phyloP scores from a whole-genome alignment of 2,888 invertebrate genomes.

The Trisateles emortualis region DNA sequence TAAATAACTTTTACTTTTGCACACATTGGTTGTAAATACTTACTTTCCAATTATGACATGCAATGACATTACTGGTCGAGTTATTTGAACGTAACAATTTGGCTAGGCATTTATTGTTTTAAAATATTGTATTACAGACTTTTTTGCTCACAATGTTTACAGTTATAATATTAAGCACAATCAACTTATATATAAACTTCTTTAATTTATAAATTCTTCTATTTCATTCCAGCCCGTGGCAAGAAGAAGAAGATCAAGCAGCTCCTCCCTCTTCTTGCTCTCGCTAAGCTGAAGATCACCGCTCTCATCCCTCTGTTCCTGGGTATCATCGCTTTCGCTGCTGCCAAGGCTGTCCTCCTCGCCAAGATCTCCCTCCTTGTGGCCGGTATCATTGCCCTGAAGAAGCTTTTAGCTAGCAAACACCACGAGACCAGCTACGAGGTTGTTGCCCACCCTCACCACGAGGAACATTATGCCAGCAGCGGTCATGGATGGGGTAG shows the following conservation, averaged over 20 bases:
- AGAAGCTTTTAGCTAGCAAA: slow-evolving; percentile 91
- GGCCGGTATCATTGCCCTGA: slow-evolving; percentile 89
- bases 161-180: background rate
- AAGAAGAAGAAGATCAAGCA: slow-evolving; percentile 93
- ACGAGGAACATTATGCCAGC: slow-evolving; percentile 84
- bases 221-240: slow-evolving; percentile 88
- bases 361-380: slow-evolving; percentile 94
- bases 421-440: slow-evolving; percentile 91
- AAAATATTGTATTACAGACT: too few relatives aligned
- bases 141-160: too few relatives aligned
- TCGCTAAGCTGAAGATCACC: slow-evolving; percentile 92
- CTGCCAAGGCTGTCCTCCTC: slow-evolving; percentile 94
- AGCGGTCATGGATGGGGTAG: slow-evolving; percentile 90
- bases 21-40: too few relatives aligned
- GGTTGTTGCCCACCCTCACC: slow-evolving; percentile 90
- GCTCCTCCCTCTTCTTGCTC: slow-evolving; percentile 90
- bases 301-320: slow-evolving; percentile 92
- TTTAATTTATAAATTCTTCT: background rate
- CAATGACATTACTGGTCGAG: too few relatives aligned
- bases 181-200: too few relatives aligned
- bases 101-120: too few relatives aligned
- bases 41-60: too few relatives aligned
- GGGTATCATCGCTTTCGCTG: slow-evolving; percentile 91
- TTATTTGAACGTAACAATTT: too few relatives aligned
- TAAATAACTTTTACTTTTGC: too few relatives aligned